Evolutionary conservation across 1,140 invertebrate genomes (phyloP).

Genomic region (Harpegnathos saltator): DNA sequence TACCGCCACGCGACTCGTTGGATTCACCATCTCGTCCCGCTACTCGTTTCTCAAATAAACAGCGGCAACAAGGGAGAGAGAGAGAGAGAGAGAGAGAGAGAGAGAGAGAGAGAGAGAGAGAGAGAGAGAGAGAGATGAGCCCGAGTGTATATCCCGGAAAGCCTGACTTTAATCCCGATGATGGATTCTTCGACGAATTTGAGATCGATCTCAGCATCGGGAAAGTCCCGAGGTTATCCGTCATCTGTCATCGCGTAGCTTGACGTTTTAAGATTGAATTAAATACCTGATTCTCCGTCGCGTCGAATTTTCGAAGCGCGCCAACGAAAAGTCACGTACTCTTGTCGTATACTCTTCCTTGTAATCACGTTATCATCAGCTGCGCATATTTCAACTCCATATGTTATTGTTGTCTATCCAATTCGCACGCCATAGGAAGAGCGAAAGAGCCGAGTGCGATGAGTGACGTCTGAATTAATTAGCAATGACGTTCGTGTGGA

Average conservation of each 20-base stretch:
- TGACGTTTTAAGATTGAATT: background rate
- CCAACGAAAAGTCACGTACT: background rate
- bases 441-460: slow-evolving; percentile 39
- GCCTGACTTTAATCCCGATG: background rate
- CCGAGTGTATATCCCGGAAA: background rate
- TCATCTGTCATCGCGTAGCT: background rate
- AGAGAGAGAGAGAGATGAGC: background rate
- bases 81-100: slow-evolving; percentile 1
- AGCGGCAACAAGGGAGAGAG: background rate
- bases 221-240: background rate
- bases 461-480: slow-evolving; percentile 53
- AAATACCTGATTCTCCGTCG: background rate
- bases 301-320: background rate
- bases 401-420: too few species aligned
- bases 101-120: background rate
- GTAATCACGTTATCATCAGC: too few species aligned
- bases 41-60: slow-evolving; percentile 36
- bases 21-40: slow-evolving; percentile 9
- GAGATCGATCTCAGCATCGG: background rate
- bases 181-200: background rate
- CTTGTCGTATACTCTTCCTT: background rate
- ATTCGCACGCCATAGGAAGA: background rate
- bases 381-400: too few species aligned
- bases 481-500: slow-evolving; percentile 43
- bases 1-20: background rate